These are phyloP conservation scores for Pseudomugil gertrudae DNA, from an alignment of 2,797 vertebrate genomes.

Conservation along the genomic window DNA sequence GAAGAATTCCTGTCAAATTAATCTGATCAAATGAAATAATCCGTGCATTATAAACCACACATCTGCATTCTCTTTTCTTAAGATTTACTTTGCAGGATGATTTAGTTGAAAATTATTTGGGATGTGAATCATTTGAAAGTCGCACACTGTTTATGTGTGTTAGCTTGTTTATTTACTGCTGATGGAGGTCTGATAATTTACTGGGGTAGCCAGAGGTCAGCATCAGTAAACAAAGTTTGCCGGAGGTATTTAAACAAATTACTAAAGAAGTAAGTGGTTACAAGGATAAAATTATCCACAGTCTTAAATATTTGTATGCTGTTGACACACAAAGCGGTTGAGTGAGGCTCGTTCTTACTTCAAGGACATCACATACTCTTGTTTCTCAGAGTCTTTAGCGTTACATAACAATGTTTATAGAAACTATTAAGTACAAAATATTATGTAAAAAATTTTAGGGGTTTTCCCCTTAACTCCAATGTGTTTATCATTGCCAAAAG, in stretches of 20 bases:
- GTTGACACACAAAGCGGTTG: neutral
- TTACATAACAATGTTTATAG: neutral
- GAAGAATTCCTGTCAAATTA: constrained; percentile 4
- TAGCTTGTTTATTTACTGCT: constrained; percentile 21
- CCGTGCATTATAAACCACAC: too few relatives aligned
- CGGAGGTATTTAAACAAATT: constrained; percentile 4
- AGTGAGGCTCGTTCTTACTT: neutral
- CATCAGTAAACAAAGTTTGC: constrained; percentile 5
- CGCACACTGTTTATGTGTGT: neutral
- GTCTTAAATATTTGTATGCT: neutral
- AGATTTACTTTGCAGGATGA: neutral
- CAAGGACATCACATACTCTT: neutral
- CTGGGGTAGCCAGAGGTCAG: neutral
- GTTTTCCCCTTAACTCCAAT: neutral
- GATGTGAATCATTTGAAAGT: neutral
- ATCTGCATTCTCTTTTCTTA: neutral
- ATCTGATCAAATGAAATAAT: neutral
- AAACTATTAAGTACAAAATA: neutral
- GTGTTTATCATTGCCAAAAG: neutral
- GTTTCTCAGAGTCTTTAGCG: neutral
- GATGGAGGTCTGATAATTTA: neutral
- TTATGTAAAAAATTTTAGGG: neutral
- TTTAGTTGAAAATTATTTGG: neutral
- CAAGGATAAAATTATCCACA: neutral
- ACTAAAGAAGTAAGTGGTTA: constrained; percentile 1